phyloP scores from a whole-genome alignment of 2,888 invertebrate genomes.

The Diplazon laetatorius region DNA sequence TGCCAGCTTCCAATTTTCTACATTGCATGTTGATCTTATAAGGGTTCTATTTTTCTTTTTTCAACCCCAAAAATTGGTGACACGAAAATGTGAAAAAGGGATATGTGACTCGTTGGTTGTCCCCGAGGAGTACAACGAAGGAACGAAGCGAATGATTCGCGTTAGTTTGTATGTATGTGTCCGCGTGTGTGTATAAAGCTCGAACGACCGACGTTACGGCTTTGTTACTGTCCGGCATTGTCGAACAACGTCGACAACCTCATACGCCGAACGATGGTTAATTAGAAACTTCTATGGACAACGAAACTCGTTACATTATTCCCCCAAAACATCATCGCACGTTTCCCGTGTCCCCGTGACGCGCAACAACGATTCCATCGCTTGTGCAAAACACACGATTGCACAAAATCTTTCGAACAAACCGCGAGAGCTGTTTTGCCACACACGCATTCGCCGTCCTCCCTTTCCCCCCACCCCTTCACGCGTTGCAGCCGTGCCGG shows the following conservation, averaged over 20 bases:
- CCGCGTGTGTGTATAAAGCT: slow-evolving; percentile 23
- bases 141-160: slow-evolving; percentile 10
- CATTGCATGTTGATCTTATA: too few species aligned
- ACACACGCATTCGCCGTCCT: slow-evolving; percentile 2
- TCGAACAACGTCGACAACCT: slow-evolving; percentile 47
- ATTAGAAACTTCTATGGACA: slow-evolving; percentile 80
- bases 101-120: slow-evolving; percentile 69
- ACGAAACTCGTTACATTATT: slow-evolving; percentile 81
- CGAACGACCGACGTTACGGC: slow-evolving; percentile 62
- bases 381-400: slow-evolving; percentile 75
- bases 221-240: slow-evolving; percentile 78
- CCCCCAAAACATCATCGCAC: slow-evolving; percentile 75
- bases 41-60: too few species aligned
- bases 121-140: slow-evolving; percentile 2
- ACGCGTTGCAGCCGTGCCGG: too few species aligned
- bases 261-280: slow-evolving; percentile 74
- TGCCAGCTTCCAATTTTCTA: too few species aligned
- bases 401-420: slow-evolving; percentile 78
- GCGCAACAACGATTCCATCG: slow-evolving; percentile 73
- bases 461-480: not conserved
- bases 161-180: too few species aligned
- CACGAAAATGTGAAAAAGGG: slow-evolving; percentile 59
- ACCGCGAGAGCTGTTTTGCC: slow-evolving; percentile 55
- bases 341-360: slow-evolving; percentile 41
- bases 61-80: too few species aligned